Evolutionary conservation across 2,888 invertebrate species (phyloP).

Genomic region (Calameuta pallipes): DNA sequence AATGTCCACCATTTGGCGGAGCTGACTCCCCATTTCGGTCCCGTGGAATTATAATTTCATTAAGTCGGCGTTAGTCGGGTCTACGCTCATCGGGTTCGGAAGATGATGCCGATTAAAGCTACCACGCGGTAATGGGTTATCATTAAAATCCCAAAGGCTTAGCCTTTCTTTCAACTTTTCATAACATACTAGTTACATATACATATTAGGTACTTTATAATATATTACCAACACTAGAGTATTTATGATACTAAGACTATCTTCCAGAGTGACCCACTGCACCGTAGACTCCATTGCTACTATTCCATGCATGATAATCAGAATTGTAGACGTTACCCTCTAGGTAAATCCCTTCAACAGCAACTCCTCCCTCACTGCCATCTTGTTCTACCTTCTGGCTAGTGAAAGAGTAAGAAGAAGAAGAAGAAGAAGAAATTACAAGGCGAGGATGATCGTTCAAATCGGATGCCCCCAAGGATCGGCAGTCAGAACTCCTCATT

Average conservation of each 20-base stretch:
- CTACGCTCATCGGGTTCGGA: slow-evolving; percentile 7
- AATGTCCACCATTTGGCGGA: slow-evolving; percentile 47
- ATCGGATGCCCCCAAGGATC: slow-evolving; percentile 35
- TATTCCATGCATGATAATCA: slow-evolving; percentile 1
- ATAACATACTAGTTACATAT: not conserved
- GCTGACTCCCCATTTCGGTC: slow-evolving; percentile 14
- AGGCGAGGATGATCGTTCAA: slow-evolving; percentile 29
- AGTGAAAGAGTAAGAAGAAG: slow-evolving; percentile 13
- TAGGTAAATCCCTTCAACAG: not conserved
- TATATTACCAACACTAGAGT: not conserved
- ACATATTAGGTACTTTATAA: not conserved
- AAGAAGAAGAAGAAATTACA: slow-evolving; percentile 27
- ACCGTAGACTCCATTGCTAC: not conserved
- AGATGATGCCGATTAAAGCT: slow-evolving; percentile 28
- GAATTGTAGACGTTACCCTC: not conserved
- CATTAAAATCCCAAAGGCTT: slow-evolving; percentile 17
- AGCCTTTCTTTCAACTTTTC: slow-evolving; percentile 8
- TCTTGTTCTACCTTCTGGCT: slow-evolving; percentile 19
- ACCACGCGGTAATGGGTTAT: slow-evolving; percentile 12
- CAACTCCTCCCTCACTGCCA: not conserved
- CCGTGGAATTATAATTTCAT: slow-evolving; percentile 54
- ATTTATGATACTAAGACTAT: not conserved
- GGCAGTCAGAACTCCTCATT: slow-evolving; percentile 31
- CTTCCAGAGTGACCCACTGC: not conserved
- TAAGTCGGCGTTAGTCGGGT: slow-evolving; percentile 31